These are phyloP conservation scores for Zaprionus vittiger DNA, from an alignment of 1,140 invertebrate species.

Conservation along the genomic window DNA sequence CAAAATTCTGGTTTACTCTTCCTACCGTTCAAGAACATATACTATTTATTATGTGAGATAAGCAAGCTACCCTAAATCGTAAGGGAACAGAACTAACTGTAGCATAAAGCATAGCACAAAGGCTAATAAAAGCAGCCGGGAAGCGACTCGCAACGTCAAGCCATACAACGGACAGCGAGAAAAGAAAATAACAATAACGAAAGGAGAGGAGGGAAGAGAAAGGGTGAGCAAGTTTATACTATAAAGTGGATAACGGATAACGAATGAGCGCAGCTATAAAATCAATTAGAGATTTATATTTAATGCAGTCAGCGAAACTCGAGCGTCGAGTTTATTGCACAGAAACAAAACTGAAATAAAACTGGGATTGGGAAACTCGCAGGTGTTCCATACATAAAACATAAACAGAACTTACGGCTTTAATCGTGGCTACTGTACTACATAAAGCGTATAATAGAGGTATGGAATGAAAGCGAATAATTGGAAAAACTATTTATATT, in stretches of 20 bases:
- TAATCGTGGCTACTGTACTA: not conserved
- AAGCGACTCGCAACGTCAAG: constrained; percentile 10
- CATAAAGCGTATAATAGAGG: too few species aligned
- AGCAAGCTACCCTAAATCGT: not conserved
- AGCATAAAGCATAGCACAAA: constrained; percentile 36
- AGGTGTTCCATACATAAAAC: not conserved
- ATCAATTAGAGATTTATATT: constrained; percentile 40
- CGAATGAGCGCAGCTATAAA: constrained; percentile 36
- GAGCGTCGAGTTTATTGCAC: not conserved
- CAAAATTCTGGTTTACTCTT: not conserved
- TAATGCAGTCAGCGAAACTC: constrained; percentile 1
- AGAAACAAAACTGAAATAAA: not conserved
- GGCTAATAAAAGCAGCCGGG: constrained; percentile 47
- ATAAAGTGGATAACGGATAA: constrained; percentile 16
- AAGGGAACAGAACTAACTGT: constrained; percentile 10
- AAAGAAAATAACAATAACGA: not conserved
- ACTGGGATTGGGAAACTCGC: not conserved
- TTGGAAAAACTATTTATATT: too few species aligned
- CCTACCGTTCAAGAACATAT: not conserved
- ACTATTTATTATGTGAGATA: not conserved
- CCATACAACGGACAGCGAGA: not conserved
- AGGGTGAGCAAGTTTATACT: constrained; percentile 2
- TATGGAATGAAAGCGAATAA: too few species aligned
- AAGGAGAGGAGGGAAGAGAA: not conserved
- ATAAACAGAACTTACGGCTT: not conserved